These are phyloP conservation scores for Scopus umbretta DNA, from an alignment of 2,113 vertebrate genomes.

Conservation along the genomic window DNA sequence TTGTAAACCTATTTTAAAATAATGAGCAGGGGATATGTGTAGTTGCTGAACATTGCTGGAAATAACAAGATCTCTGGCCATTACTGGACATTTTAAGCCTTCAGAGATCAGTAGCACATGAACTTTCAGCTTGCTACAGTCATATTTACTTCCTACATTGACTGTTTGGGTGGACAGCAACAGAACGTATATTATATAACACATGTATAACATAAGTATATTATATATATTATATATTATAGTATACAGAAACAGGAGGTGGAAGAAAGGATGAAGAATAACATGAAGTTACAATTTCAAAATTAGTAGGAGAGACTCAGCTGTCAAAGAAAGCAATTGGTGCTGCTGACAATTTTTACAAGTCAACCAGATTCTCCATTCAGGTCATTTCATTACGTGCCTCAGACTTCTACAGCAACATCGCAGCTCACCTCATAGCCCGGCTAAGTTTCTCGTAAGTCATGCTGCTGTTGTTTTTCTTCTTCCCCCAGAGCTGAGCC, in stretches of 20 bases:
- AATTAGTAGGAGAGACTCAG: not conserved
- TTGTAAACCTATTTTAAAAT: not conserved
- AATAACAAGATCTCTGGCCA: not conserved
- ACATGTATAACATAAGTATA: not conserved
- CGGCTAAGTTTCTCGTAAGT: constrained; percentile 98
- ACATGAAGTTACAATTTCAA: not conserved
- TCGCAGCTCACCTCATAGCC: constrained; percentile 87
- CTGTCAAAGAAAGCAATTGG: not conserved
- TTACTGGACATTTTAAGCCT: not conserved
- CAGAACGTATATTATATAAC: not conserved
- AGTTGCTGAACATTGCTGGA: not conserved
- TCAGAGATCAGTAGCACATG: not conserved
- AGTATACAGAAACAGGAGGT: not conserved
- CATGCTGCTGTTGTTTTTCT: constrained; percentile 99
- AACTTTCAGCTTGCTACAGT: not conserved
- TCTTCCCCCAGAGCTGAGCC: constrained; percentile 97
- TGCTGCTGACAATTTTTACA: not conserved
- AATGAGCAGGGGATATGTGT: not conserved
- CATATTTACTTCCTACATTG: not conserved
- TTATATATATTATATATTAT: not conserved
- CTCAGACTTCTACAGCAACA: not conserved
- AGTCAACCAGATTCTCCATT: not conserved
- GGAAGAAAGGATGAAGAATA: not conserved
- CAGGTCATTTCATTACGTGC: not conserved
- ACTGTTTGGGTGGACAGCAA: not conserved